Conservation (phyloP, 2,113 vertebrate species). For the Dicentrarchus labrax region DNA sequence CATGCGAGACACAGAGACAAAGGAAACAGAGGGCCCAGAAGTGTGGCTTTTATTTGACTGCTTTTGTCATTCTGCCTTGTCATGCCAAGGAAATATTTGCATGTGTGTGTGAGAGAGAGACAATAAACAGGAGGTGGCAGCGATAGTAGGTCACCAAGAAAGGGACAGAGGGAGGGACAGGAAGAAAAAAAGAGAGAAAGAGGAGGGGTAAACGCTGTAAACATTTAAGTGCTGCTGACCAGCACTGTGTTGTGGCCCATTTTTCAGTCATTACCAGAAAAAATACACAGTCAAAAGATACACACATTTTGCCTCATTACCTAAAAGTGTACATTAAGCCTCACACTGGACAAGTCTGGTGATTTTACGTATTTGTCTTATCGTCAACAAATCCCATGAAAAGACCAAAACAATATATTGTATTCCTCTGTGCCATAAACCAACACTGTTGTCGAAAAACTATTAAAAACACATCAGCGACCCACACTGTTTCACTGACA, state of each 20-base stretch:
- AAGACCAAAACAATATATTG: not conserved
- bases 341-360: not conserved
- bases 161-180: constrained; percentile 35
- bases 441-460: not conserved
- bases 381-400: not conserved
- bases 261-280: not conserved
- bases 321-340: not conserved
- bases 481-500: constrained; percentile 6
- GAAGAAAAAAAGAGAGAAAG: constrained; percentile 12
- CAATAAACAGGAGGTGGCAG: constrained; percentile 57
- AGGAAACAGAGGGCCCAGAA: constrained; percentile 70
- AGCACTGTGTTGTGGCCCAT: constrained; percentile 5
- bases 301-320: not conserved
- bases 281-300: not conserved
- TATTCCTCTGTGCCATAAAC: not conserved
- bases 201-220: constrained; percentile 13
- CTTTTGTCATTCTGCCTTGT: constrained; percentile 74
- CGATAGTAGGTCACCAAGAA: constrained; percentile 61
- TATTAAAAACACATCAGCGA: not conserved
- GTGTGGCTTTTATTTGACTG: constrained; percentile 78
- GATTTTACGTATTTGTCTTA: not conserved
- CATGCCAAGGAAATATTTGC: constrained; percentile 75
- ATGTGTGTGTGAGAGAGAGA: constrained; percentile 55
- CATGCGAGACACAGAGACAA: constrained; percentile 55
- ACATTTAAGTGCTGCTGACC: constrained; percentile 17